A percentile compares a stretch with the other conserved stretches of the same genome.
These are phyloP conservation scores for Nasonia oneida DNA, from an alignment of 2,888 invertebrate species.

Conservation along the genomic window DNA sequence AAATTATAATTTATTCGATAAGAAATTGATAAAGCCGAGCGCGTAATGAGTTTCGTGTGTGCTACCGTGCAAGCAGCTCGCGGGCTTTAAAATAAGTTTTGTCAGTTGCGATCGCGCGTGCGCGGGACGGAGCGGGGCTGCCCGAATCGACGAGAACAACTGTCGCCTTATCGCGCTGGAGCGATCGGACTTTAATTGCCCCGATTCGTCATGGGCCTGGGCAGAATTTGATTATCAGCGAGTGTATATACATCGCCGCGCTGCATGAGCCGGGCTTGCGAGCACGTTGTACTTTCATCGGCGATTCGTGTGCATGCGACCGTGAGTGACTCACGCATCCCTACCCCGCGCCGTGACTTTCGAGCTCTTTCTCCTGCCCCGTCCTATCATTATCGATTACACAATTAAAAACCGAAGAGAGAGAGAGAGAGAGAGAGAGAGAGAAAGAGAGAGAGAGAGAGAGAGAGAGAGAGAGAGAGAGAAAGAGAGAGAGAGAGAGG, in stretches of 20 bases:
- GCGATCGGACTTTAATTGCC: slow-evolving; percentile 78
- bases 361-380: slow-evolving; percentile 60
- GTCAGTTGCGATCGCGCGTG: slow-evolving; percentile 43
- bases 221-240: slow-evolving; percentile 78
- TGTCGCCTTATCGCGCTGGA: slow-evolving; percentile 73
- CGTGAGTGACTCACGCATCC: slow-evolving; percentile 76
- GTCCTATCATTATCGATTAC: slow-evolving; percentile 73
- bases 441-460: not conserved
- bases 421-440: not conserved
- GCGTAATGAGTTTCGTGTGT: slow-evolving; percentile 57
- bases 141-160: slow-evolving; percentile 68
- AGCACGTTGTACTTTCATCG: slow-evolving; percentile 64
- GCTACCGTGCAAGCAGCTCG: slow-evolving; percentile 10
- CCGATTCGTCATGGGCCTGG: slow-evolving; percentile 78
- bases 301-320: slow-evolving; percentile 57
- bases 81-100: slow-evolving; percentile 49
- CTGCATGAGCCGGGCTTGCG: slow-evolving; percentile 65
- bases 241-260: slow-evolving; percentile 53
- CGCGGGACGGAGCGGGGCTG: slow-evolving; percentile 66
- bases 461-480: not conserved
- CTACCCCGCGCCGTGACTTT: slow-evolving; percentile 66
- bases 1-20: slow-evolving; percentile 55
- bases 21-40: slow-evolving; percentile 48
- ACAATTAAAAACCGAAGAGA: slow-evolving; percentile 70
- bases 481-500: not conserved